Evolutionary conservation across 2,113 vertebrate species (phyloP).

Genomic region (Phaethornis superciliosus): DNA sequence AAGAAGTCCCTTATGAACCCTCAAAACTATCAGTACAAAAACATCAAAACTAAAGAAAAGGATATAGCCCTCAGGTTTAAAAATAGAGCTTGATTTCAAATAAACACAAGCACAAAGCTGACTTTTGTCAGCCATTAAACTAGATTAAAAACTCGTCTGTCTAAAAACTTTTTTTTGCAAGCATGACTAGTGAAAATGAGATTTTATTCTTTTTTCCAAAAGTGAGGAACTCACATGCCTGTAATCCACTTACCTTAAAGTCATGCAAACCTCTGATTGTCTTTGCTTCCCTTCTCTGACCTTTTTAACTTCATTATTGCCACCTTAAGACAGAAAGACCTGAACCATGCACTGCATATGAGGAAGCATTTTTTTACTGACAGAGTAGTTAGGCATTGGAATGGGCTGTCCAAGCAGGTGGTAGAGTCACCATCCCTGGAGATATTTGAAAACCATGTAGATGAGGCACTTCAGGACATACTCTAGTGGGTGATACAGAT

Average conservation of each 20-base stretch:
- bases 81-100: background rate
- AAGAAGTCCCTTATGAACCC: background rate
- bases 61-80: background rate
- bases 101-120: background rate
- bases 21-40: background rate
- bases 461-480: no score
- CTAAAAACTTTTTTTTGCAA: background rate
- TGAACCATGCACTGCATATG: background rate
- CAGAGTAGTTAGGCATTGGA: no score
- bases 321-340: background rate
- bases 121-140: background rate
- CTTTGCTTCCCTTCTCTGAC: background rate
- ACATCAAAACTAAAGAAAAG: background rate
- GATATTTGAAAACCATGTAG: no score
- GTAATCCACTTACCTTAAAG: background rate
- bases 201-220: background rate
- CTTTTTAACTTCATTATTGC: background rate
- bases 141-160: background rate
- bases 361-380: background rate
- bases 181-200: background rate
- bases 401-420: no score
- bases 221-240: background rate
- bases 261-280: background rate
- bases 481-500: no score
- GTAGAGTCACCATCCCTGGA: no score